Evolutionary conservation across 2,797 vertebrate species (phyloP).

Genomic region (Cephalopachus bancanus): DNA sequence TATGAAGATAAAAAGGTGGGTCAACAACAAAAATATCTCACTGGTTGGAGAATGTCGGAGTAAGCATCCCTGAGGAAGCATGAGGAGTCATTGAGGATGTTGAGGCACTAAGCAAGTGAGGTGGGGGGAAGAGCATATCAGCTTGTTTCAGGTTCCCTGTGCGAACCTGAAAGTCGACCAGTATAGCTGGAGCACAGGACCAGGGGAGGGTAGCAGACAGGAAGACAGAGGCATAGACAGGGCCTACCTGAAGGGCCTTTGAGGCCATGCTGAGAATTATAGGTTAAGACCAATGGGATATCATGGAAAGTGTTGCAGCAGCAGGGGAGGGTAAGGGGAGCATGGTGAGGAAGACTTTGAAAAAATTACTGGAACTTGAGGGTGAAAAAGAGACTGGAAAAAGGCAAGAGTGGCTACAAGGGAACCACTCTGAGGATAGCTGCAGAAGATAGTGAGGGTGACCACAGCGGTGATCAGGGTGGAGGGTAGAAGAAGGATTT

Average conservation of each 20-base stretch:
- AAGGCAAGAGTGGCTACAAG: not conserved
- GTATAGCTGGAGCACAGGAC: not conserved
- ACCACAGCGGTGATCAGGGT: not conserved
- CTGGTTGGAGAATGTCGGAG: not conserved
- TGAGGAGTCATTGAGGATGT: not conserved
- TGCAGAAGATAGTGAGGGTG: not conserved
- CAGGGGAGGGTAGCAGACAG: not conserved
- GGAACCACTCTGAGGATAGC: not conserved
- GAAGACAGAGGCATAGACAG: not conserved
- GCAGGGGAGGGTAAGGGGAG: not conserved
- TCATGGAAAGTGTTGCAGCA: not conserved
- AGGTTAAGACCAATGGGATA: not conserved
- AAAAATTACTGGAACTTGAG: not conserved
- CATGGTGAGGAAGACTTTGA: not conserved
- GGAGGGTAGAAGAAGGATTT: not conserved
- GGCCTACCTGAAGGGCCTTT: not conserved
- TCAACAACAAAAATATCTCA: not conserved
- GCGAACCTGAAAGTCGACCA: not conserved
- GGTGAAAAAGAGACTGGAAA: not conserved
- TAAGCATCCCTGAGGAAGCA: not conserved
- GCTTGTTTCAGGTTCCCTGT: not conserved
- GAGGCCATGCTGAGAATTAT: not conserved
- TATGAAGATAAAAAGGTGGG: not conserved
- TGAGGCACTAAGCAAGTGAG: not conserved
- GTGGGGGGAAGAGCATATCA: not conserved